Evolutionary conservation across 2,113 vertebrate genomes (phyloP), one percentile per base, ranked within the genome.

Genomic region (Hucho hucho): DNA sequence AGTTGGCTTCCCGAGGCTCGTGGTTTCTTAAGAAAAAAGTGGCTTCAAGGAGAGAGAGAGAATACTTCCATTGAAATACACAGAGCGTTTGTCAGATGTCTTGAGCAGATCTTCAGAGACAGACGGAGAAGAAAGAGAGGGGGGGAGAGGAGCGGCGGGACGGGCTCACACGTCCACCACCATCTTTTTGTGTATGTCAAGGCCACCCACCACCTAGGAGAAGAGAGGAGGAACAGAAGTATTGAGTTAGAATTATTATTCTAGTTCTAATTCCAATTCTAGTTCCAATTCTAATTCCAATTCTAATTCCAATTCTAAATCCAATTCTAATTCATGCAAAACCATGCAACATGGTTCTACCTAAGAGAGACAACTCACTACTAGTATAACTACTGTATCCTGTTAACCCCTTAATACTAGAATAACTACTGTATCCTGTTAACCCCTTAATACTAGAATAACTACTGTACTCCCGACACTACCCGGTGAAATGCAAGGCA

Each of bases 131-230:
- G 95, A 95, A 96, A 96, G 96, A 94, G 92, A 92, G 94, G 88
- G 89, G 89, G 85, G 68, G 66, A 58, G 61, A 43, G 67, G 87
- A 85, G 92, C 91, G 72, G 86, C 25, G 73, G 69, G 83, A 68
- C 82, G 14, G 49, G 90, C 93, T 99, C 96, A 99, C 96, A 99
- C 98, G 6, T 99, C 98, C 91, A 99, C 98, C 70, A 99, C 98
- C 98, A 99, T 99, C 94, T 99, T 99, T 97, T 99, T 99, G 96
- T 99, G 97, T 95, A 99, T 99, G 93, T 99, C 98, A 87, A 99
- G 95, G 91, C 98, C 98, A 61, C 98, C 98, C 86, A 99, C 98
- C 85, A 99, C 98, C 98, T 99, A 87, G 22, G 70, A 78, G 72
- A 43, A 43, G 59, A 86, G 66, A 64, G n/a, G 82, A 25, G 69